Evolutionary conservation across 2,888 invertebrate genomes (phyloP), one percentile per base, ranked within the genome.

Genomic region (Drosophila multiciliata): DNA sequence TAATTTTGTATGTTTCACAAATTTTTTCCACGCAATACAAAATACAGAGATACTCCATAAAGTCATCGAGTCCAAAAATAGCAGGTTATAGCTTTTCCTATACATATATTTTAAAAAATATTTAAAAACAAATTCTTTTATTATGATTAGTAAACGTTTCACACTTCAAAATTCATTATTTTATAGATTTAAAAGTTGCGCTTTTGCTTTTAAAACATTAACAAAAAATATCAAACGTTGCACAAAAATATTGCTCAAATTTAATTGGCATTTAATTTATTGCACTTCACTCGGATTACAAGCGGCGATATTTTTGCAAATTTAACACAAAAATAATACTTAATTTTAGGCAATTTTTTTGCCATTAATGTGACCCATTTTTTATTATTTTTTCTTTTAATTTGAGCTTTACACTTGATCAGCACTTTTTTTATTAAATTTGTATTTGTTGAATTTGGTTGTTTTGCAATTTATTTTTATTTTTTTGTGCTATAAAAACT

Each of bases 241-340:
- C 76, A 62, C 45, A 45, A 64, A 57, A 57, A 45, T 52, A 23
- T 52, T 61, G 57, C 11, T 20, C 26, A 12, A 49, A 38, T 40
- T 29, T 20, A 33, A 49, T 33, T 50, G 38, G 17, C 12, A 36
- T 36, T 48, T 35, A 42, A 49, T 48, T 69, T 45, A 15, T 49
- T 70, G 55, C 76, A 80, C 70, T 67, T 70, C 26, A 71, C 55
- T 79, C 68, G 42, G 66, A 64, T 81, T 69, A 53, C 78, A 62
- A 35, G 11, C 50, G 50, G 8, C 55, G 11, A 26, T 42, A 5
- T 49, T 58, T 58, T 63, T 45, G 53, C 45, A 35, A 8, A 58
- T 57, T 63, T n/a, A 35, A 55, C 55, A 45, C 26, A 49, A 69
- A 48, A 36, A 36, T 20, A 17, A 29, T 32, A 26, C 48, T 35